phyloP scores from a whole-genome alignment of 2,113 vertebrate genomes.

The Passer domesticus region DNA sequence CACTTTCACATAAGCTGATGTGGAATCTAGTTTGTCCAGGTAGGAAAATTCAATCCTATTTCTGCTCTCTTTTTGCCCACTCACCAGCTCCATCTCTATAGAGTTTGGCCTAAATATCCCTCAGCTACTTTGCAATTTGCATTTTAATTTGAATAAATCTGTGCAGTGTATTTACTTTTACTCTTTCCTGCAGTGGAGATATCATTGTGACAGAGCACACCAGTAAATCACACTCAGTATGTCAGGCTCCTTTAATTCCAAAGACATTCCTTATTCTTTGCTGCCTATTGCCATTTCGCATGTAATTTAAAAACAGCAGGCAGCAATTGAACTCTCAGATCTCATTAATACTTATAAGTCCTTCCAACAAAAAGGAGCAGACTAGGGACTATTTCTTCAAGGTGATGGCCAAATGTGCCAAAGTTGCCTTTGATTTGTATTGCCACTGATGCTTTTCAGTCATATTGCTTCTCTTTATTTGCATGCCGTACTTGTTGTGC shows the following conservation, averaged over 20 bases:
- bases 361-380: conserved; percentile 15
- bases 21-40: not conserved
- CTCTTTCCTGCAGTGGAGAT: not conserved
- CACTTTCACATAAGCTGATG: not conserved
- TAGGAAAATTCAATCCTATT: not conserved
- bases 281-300: not conserved
- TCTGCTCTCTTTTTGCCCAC: not conserved
- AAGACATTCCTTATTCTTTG: not conserved
- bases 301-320: conserved; percentile 46
- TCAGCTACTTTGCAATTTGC: not conserved
- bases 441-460: not conserved
- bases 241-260: conserved; percentile 17
- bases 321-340: conserved; percentile 36
- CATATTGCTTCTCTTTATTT: not conserved
- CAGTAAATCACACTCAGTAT: not conserved
- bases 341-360: conserved; percentile 25
- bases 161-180: not conserved
- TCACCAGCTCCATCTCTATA: not conserved
- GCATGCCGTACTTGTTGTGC: not conserved
- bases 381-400: conserved; percentile 30
- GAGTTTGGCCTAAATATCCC: not conserved
- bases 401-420: conserved; percentile 1
- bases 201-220: not conserved
- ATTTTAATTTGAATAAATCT: conserved; percentile 17
- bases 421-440: not conserved